phyloP scores from a whole-genome alignment of 64 coral and sea anemone species.

The Montipora sp. region DNA sequence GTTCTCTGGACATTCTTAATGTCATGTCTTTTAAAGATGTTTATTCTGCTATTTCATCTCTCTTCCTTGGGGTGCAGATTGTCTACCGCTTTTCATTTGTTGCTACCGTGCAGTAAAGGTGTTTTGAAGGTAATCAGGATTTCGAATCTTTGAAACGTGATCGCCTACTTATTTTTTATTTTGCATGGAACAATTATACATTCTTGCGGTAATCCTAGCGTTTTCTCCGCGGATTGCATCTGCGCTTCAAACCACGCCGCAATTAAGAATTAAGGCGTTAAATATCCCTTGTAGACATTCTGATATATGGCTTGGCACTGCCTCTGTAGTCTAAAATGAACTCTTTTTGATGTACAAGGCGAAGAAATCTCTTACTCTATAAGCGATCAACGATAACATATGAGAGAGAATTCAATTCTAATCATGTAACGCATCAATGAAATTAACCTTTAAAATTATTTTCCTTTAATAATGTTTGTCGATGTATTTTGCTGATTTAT shows the following conservation, averaged over 20 bases:
- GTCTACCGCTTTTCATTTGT: neutral
- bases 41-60: neutral
- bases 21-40: neutral
- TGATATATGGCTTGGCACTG: neutral
- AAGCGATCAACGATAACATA: conserved; percentile 26
- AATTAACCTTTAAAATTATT: neutral
- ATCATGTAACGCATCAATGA: conserved; percentile 1
- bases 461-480: neutral
- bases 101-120: too few species aligned
- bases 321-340: neutral
- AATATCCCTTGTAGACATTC: neutral
- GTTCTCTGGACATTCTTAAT: neutral
- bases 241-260: neutral
- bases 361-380: conserved; percentile 3
- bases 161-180: neutral
- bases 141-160: neutral
- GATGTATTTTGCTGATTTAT: conserved; percentile 5
- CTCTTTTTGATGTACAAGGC: neutral
- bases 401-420: neutral
- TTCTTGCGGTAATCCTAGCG: conserved; percentile 36
- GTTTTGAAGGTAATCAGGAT: too few species aligned
- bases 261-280: neutral
- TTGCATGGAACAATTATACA: neutral
- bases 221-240: conserved; percentile 13
- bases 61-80: neutral